Evolutionary conservation across 2,797 vertebrate genomes (phyloP).

Genomic region (Coreius guichenoti): DNA sequence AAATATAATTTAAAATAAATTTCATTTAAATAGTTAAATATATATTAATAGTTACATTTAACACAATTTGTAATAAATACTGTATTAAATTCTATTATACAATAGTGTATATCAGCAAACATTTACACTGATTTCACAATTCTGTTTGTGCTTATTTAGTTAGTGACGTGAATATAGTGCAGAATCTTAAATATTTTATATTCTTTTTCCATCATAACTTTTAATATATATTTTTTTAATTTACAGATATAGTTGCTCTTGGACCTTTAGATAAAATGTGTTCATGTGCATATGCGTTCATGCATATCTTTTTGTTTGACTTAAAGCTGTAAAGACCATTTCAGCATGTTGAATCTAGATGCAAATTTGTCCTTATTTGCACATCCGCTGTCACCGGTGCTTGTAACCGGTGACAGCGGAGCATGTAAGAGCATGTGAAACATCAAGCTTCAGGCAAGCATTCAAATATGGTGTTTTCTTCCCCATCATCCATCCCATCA

Average conservation of each 20-base stretch:
- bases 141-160: neutral
- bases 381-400: neutral
- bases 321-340: neutral
- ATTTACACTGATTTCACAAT: neutral
- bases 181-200: neutral
- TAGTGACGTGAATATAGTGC: neutral
- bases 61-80: neutral
- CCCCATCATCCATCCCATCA: neutral
- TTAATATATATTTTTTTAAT: neutral
- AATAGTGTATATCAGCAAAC: neutral
- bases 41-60: neutral
- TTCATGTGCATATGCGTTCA: neutral
- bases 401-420: too few species aligned
- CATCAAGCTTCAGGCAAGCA: neutral
- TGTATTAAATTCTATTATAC: neutral
- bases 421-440: too few species aligned
- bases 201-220: neutral
- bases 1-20: neutral
- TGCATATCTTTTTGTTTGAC: neutral
- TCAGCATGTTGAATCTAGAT: neutral
- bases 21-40: neutral
- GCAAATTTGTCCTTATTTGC: slow-evolving; percentile 11
- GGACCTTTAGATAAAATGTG: neutral
- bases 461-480: neutral
- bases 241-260: neutral